Evolutionary conservation across 1,140 invertebrate genomes (phyloP).

Genomic region (Hyles euphorbiae): DNA sequence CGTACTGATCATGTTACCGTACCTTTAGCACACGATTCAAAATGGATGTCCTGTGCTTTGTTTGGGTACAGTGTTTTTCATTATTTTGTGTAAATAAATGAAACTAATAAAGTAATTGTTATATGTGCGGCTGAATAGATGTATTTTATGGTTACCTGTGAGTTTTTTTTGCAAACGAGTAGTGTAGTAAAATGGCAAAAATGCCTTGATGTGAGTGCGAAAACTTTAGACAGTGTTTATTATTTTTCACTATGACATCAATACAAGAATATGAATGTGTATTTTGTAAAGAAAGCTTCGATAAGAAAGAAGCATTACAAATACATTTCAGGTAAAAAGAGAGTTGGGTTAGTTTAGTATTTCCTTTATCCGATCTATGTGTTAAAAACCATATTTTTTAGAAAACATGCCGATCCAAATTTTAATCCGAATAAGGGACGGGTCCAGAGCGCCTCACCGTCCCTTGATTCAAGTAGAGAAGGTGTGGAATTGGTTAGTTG

Average conservation of each 20-base stretch:
- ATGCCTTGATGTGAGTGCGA: not conserved
- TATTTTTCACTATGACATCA: constrained; percentile 36
- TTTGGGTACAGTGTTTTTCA: constrained; percentile 16
- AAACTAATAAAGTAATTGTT: too few species aligned
- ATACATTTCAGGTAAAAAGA: constrained; percentile 63
- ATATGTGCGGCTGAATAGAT: too few species aligned
- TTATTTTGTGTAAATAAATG: not conserved
- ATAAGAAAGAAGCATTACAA: constrained; percentile 57
- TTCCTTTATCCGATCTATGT: not conserved
- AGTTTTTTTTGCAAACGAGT: not conserved
- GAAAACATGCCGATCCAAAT: constrained; percentile 63
- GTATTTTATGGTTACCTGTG: not conserved
- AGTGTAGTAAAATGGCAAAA: not conserved
- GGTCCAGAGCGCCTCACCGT: constrained; percentile 25
- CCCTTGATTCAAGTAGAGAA: constrained; percentile 36
- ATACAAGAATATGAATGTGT: constrained; percentile 54
- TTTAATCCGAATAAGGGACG: constrained; percentile 42
- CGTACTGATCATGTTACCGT: not conserved
- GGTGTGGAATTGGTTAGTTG: constrained; percentile 67
- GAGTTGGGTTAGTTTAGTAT: not conserved
- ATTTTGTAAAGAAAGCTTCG: constrained; percentile 62
- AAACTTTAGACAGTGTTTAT: constrained; percentile 5
- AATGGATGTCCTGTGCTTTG: constrained; percentile 32
- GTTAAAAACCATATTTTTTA: constrained; percentile 27
- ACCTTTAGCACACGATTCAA: constrained; percentile 15